Evolutionary conservation across 2,113 vertebrate genomes (phyloP).

Genomic region (Carassius gibelio): DNA sequence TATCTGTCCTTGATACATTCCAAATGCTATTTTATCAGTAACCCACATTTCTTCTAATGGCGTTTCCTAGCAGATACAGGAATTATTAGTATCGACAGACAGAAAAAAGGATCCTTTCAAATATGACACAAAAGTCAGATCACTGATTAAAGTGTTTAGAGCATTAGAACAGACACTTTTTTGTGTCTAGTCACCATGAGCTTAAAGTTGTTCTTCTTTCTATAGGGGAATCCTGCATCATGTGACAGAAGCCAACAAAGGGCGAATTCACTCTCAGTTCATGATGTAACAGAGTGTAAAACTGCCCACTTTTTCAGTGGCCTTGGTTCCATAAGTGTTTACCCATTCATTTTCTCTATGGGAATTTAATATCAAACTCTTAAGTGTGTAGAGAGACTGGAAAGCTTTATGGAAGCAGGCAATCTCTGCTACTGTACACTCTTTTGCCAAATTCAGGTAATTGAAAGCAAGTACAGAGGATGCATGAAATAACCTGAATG

Average conservation of each 20-base stretch:
- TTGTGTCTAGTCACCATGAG: constrained; percentile 30
- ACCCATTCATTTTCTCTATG: constrained; percentile 4
- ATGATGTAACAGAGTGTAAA: constrained; percentile 30
- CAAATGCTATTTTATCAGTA: background rate
- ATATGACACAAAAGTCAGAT: constrained; percentile 1
- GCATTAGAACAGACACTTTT: constrained; percentile 42
- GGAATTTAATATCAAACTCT: background rate
- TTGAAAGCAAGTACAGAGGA: background rate
- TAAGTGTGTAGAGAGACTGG: background rate
- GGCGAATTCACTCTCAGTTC: constrained; percentile 38
- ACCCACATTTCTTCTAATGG: background rate
- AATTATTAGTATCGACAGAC: background rate
- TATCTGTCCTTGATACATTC: background rate
- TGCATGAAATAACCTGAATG: background rate
- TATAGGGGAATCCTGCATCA: constrained; percentile 38
- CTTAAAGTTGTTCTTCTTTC: constrained; percentile 40
- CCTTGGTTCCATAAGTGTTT: background rate
- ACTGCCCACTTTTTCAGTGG: constrained; percentile 1
- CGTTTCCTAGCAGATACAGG: background rate
- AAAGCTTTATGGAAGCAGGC: background rate
- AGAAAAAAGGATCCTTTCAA: constrained; percentile 16
- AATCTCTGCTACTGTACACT: background rate
- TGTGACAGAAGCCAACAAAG: constrained; percentile 53
- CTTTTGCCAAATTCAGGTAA: background rate
- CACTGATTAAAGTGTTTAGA: constrained; percentile 31